These are phyloP conservation scores for Vanacampus margaritifer DNA, from an alignment of 2,113 vertebrate species.

Conservation along the genomic window DNA sequence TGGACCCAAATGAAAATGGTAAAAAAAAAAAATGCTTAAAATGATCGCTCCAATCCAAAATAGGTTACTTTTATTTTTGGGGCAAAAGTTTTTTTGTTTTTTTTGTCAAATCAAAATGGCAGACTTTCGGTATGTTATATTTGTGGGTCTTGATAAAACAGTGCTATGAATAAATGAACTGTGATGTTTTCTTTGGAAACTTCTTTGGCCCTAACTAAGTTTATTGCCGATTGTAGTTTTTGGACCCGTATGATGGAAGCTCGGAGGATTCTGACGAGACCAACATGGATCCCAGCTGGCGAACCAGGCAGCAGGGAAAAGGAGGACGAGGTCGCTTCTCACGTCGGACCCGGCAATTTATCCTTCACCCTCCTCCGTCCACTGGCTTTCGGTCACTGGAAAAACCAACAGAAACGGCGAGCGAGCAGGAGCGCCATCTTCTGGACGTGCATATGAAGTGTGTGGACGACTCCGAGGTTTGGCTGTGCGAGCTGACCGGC, in stretches of 20 bases:
- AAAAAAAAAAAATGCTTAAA: no score
- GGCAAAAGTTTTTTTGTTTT: no score
- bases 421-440: slow-evolving; percentile 12
- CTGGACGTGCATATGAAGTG: slow-evolving; percentile 60
- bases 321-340: slow-evolving; percentile 31
- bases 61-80: no score
- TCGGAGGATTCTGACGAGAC: slow-evolving; percentile 80
- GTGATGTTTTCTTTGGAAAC: background rate
- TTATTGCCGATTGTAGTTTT: slow-evolving; percentile 60
- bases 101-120: no score
- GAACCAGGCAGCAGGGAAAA: slow-evolving; percentile 15
- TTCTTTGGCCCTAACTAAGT: background rate
- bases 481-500: slow-evolving; percentile 25
- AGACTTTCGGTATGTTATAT: no score
- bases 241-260: slow-evolving; percentile 82
- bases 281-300: slow-evolving; percentile 21
- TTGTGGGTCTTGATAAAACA: no score
- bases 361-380: slow-evolving; percentile 25
- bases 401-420: background rate
- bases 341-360: slow-evolving; percentile 28
- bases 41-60: no score
- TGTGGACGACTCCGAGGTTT: slow-evolving; percentile 38
- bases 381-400: slow-evolving; percentile 23
- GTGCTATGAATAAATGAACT: no score
- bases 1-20: no score